Conservation (phyloP, 2,888 invertebrate genomes). For the Frankliniella fusca region DNA sequence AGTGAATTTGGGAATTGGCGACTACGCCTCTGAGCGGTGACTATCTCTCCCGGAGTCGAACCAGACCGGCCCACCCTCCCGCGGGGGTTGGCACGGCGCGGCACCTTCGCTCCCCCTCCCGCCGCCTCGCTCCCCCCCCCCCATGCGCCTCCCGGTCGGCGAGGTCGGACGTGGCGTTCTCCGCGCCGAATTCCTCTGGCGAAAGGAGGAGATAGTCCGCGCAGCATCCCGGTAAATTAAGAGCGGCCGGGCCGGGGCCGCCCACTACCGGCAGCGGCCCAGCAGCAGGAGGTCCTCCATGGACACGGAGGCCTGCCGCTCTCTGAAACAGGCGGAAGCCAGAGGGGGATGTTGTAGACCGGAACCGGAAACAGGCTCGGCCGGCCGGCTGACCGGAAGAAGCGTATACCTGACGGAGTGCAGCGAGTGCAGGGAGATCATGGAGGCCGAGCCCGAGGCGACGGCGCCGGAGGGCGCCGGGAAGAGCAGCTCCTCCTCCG, state of each 20-base stretch:
- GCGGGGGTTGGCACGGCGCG: neutral
- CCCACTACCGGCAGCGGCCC: constrained; percentile 3
- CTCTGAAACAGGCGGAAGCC: neutral
- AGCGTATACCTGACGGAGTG: neutral
- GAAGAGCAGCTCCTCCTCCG: constrained; percentile 8
- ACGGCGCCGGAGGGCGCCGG: neutral
- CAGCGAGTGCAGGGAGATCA: constrained; percentile 14
- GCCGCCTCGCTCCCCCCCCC: neutral
- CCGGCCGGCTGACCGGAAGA: neutral
- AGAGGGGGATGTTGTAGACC: neutral
- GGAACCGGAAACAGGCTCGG: no score
- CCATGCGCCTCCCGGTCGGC: neutral
- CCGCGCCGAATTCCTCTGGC: neutral
- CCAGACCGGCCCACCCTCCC: neutral
- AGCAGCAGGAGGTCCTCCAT: constrained; percentile 16
- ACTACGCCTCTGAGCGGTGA: no score
- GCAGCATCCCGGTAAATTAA: no score
- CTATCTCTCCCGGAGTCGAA: no score
- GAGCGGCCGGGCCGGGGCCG: neutral
- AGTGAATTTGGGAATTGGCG: no score
- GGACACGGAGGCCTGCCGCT: neutral
- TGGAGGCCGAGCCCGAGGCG: neutral
- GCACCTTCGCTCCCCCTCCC: neutral
- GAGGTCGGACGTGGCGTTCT: neutral
- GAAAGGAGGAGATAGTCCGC: no score